Evolutionary conservation across 2,797 vertebrate species (phyloP).

Genomic region (Sebastes nivosus): DNA sequence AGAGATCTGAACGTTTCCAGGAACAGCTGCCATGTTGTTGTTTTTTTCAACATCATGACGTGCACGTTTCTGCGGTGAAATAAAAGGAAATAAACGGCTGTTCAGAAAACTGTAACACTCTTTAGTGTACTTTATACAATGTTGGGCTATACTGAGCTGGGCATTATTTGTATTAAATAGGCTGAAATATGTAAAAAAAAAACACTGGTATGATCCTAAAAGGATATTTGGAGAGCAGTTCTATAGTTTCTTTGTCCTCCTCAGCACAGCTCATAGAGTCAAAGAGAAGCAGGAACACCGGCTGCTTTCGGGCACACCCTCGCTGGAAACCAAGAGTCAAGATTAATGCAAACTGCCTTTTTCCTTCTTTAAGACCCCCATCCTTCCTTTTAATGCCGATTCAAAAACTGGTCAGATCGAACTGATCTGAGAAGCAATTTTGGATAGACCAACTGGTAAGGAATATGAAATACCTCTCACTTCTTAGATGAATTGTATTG

Average conservation of each 20-base stretch:
- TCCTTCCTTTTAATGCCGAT: background rate
- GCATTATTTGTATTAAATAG: background rate
- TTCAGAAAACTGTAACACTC: background rate
- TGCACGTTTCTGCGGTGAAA: background rate
- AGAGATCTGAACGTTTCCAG: background rate
- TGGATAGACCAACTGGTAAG: background rate
- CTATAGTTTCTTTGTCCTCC: background rate
- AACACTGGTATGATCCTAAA: background rate
- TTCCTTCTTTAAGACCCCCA: background rate
- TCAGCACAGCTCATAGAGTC: background rate
- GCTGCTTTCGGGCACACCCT: background rate
- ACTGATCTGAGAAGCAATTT: background rate
- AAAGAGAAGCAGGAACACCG: background rate
- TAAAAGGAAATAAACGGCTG: background rate
- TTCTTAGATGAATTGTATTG: conserved; percentile 37
- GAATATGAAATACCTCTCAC: background rate
- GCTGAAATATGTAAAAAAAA: background rate
- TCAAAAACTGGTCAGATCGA: background rate
- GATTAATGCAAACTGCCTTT: background rate
- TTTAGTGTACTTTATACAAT: too few species aligned
- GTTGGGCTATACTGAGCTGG: background rate
- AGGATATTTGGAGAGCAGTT: background rate
- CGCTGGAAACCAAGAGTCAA: background rate
- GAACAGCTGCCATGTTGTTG: background rate
- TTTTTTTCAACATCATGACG: background rate